Evolutionary conservation across 1,140 invertebrate genomes (phyloP), one percentile per base, ranked within the genome.

Genomic region (Mizuhopecten yessoensis): DNA sequence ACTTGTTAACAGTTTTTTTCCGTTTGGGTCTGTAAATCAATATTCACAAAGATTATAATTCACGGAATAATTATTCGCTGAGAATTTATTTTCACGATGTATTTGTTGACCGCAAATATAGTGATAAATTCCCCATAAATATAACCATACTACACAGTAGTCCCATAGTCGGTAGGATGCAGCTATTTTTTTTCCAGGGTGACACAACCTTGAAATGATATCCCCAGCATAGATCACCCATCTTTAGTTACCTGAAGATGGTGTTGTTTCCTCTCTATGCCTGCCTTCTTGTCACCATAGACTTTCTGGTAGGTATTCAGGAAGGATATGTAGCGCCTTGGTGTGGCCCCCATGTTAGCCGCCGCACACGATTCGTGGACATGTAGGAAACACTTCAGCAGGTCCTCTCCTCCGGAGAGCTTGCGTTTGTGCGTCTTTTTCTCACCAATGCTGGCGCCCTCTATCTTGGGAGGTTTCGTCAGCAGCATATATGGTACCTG

Each of bases 241-340:
- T 45, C 42, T 45, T 29, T 7, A 29, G 1, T 94, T 96, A 97
- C 97, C 97, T 98, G 96, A 45, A 98, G 95, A 96, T 97, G 97
- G 11, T 96, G 94, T 93, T 97, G 97, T 94, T 97, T 97, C 45
- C 96, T 96, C 86, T 96, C 95, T 75, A 98, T 97, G 36, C 94
- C 96, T 23, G 95, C 93, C 90, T 97, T 97, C 95, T 97, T 98
- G 87, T 97, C 96, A n/a, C 94, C 94, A 94, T 97, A 97, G 29
- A 98, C 97, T 33, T 97, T 94, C 34, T 97, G 95, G 93, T 97
- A 98, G 10, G 97, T 97, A 89, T 97, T 96, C 1, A 98, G 96
- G 94, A 98, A 97, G 23, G 96, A 95, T 34, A 97, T 96, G 96
- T 97, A 98, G 90, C 97, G 96, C 39, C 97, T 96, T 9, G 97